Percentiles rank a stretch among this genome's conserved stretches.
phyloP scores from a whole-genome alignment of 2,888 invertebrate genomes.

The Drosophila hamatofila region DNA sequence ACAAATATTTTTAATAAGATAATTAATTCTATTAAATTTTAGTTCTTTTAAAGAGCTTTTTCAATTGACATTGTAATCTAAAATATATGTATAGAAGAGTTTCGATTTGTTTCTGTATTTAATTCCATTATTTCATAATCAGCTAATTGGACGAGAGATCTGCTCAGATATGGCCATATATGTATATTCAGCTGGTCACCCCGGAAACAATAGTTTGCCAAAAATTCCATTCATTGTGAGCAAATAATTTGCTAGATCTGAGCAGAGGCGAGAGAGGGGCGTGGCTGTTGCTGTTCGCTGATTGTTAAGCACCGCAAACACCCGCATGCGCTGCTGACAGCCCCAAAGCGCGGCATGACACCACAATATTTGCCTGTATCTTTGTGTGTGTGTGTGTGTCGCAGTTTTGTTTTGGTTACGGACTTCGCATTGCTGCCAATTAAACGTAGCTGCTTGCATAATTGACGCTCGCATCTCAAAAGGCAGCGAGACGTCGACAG shows the following conservation, averaged over 20 bases:
- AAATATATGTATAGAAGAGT: too few species aligned
- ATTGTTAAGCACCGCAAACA: constrained; percentile 11
- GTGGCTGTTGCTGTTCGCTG: constrained; percentile 10
- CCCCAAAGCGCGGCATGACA: constrained; percentile 43
- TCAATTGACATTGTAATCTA: too few species aligned
- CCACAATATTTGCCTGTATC: constrained; percentile 26
- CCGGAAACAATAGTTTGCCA: constrained; percentile 28
- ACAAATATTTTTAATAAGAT: too few species aligned
- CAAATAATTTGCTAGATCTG: constrained; percentile 21
- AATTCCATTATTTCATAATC: neutral
- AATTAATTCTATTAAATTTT: too few species aligned
- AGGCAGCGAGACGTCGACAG: constrained; percentile 25
- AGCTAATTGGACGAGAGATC: neutral
- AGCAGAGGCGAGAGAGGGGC: neutral
- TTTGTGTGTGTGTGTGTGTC: constrained; percentile 18
- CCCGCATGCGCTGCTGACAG: neutral
- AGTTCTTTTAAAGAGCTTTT: too few species aligned
- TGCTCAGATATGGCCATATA: constrained; percentile 4
- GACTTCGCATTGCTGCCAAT: constrained; percentile 66
- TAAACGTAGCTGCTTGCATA: constrained; percentile 72
- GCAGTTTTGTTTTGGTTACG: constrained; percentile 71
- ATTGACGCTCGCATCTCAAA: constrained; percentile 36
- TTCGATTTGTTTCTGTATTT: neutral
- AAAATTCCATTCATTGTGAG: constrained; percentile 16
- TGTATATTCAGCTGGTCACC: constrained; percentile 1